Conservation (phyloP, 2,797 vertebrate species). For the Tinamus major region DNA sequence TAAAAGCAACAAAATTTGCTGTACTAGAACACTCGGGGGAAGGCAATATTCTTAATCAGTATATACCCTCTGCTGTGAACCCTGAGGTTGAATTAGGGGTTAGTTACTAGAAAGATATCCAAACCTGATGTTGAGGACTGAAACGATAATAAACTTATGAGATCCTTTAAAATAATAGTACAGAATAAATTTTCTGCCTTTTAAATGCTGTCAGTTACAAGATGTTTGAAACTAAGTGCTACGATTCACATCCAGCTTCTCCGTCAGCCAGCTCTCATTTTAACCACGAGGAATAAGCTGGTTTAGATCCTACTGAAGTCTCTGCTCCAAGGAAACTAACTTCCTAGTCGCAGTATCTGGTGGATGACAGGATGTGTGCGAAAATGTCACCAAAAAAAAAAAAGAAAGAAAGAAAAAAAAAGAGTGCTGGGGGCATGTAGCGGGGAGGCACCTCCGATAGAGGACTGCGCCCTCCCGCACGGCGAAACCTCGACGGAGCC, state of each 20-base stretch:
- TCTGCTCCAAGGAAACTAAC: accelerated
- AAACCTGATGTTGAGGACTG: background rate
- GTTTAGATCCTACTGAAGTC: accelerated
- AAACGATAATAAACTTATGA: background rate
- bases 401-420: too few relatives aligned
- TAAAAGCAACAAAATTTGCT: background rate
- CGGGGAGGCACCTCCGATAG: background rate
- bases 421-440: accelerated
- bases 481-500: too few relatives aligned
- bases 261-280: accelerated
- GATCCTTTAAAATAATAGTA: background rate
- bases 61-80: background rate
- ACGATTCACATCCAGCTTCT: background rate
- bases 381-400: too few relatives aligned
- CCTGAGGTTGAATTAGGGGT: background rate
- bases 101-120: background rate
- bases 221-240: background rate
- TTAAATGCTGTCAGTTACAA: background rate
- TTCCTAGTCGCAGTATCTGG: accelerated
- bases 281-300: background rate
- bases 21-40: background rate
- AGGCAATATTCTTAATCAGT: background rate
- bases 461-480: too few relatives aligned
- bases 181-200: background rate
- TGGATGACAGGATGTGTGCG: accelerated